Conservation (phyloP, 1,140 invertebrate genomes). For the Diuraphis noxia region DNA sequence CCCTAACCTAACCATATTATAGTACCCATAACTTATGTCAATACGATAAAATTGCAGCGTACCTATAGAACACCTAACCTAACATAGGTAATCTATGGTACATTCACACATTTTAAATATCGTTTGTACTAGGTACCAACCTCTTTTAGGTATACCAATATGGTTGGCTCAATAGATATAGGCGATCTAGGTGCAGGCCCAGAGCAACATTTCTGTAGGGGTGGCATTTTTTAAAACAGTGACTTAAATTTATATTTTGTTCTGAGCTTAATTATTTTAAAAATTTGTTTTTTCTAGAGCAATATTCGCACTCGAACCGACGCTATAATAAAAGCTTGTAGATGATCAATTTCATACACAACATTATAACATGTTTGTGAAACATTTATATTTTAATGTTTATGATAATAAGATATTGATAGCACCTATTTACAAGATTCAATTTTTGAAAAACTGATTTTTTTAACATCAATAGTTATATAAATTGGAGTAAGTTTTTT, state of each 20-base stretch:
- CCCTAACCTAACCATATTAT: too few relatives aligned
- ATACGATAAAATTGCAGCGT: not conserved
- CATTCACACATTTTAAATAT: not conserved
- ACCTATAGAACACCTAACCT: not conserved
- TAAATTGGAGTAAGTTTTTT: too few relatives aligned
- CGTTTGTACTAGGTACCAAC: not conserved
- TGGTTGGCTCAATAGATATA: too few relatives aligned
- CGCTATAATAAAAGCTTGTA: too few relatives aligned
- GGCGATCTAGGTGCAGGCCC: too few relatives aligned
- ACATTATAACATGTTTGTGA: not conserved
- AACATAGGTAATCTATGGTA: too few relatives aligned
- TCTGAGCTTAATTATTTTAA: too few relatives aligned
- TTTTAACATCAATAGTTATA: not conserved
- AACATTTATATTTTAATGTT: not conserved
- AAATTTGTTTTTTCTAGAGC: too few relatives aligned
- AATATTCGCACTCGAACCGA: too few relatives aligned
- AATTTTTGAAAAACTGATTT: not conserved
- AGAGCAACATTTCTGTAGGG: too few relatives aligned
- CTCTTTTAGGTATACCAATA: not conserved
- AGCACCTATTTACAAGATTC: not conserved
- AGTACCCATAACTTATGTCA: not conserved
- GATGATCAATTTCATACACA: not conserved
- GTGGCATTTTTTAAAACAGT: too few relatives aligned
- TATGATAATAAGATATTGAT: not conserved
- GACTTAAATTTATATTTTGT: too few relatives aligned